Percentiles rank a stretch among this genome's conserved stretches.
Conservation (phyloP, 2,797 vertebrate species). For the Arrhamphus sclerolepis region DNA sequence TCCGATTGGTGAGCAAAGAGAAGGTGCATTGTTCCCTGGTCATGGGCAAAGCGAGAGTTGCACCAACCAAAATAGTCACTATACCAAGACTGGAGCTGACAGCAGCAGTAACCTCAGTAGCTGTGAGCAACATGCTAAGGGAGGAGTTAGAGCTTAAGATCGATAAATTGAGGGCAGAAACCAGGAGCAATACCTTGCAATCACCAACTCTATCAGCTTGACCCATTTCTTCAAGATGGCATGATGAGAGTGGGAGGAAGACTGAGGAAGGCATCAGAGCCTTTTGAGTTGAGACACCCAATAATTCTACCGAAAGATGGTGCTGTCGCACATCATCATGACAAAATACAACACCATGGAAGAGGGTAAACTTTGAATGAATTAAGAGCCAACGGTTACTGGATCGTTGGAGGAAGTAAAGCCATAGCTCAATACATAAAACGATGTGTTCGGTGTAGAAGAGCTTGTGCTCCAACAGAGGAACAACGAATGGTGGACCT, state of each 20-base stretch:
- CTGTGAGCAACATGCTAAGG: no score
- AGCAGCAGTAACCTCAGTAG: no score
- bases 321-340: neutral
- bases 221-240: conserved; percentile 1
- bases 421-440: neutral
- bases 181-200: conserved; percentile 6
- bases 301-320: neutral
- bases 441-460: neutral
- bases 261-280: neutral
- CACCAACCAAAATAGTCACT: no score
- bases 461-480: neutral
- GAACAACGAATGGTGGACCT: neutral
- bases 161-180: conserved; percentile 7
- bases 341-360: neutral
- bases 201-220: conserved; percentile 14
- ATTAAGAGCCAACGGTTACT: neutral
- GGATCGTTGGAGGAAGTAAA: neutral
- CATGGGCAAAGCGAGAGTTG: no score
- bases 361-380: neutral
- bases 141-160: neutral
- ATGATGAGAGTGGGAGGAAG: neutral
- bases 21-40: no score
- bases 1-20: no score
- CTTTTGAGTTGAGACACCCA: neutral
- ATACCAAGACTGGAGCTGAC: no score